Conservation (phyloP, 2,888 invertebrate genomes). For the Pomacea canaliculata region DNA sequence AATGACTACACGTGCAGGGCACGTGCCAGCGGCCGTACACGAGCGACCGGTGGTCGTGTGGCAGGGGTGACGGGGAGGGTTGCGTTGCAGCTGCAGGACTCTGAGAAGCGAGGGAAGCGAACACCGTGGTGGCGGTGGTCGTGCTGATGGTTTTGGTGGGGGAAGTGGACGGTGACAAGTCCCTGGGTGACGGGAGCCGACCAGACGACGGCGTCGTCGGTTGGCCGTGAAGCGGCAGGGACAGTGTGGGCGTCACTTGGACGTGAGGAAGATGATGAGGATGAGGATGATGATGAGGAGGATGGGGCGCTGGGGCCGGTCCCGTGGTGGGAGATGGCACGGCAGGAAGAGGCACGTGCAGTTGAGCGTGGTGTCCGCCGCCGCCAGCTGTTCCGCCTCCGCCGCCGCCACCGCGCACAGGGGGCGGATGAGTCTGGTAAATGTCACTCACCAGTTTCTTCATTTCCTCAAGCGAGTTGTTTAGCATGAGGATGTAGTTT, state of each 20-base stretch:
- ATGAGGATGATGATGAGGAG: slow-evolving; percentile 3
- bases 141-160: background rate
- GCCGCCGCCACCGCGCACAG: background rate
- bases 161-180: slow-evolving; percentile 1
- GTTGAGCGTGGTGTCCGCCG: background rate
- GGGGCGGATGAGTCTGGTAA: slow-evolving; percentile 49
- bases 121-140: background rate
- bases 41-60: background rate
- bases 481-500: slow-evolving; percentile 69
- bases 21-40: slow-evolving; percentile 18
- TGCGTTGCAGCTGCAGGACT: background rate
- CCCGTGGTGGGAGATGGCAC: slow-evolving; percentile 3
- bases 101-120: slow-evolving; percentile 6
- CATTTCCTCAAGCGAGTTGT: slow-evolving; percentile 67
- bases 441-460: slow-evolving; percentile 67
- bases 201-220: background rate
- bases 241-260: slow-evolving; percentile 11
- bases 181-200: slow-evolving; percentile 7
- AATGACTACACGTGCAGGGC: slow-evolving; percentile 34
- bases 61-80: background rate
- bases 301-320: background rate
- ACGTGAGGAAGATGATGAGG: slow-evolving; percentile 2
- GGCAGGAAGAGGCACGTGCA: background rate
- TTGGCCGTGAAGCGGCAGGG: background rate
- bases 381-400: background rate